These are phyloP conservation scores for Poecile atricapillus DNA, from an alignment of 2,113 vertebrate genomes.

Conservation along the genomic window DNA sequence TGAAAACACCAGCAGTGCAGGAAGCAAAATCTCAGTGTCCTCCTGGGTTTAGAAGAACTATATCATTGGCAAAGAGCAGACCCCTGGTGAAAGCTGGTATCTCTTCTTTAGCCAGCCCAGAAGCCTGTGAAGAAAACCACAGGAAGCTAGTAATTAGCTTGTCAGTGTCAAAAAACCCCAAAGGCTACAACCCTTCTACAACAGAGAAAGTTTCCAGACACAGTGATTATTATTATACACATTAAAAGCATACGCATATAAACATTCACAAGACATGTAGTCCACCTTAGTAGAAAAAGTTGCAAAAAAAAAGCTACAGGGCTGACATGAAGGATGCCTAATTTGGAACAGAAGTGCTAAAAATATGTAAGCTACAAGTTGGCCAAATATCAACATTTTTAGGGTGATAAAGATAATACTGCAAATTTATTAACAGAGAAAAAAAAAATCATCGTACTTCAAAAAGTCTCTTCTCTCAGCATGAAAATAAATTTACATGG, in stretches of 20 bases:
- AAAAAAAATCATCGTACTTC: neutral
- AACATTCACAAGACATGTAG: neutral
- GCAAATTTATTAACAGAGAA: neutral
- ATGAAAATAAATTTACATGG: neutral
- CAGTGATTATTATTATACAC: neutral
- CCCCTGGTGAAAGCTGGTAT: neutral
- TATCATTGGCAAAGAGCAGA: neutral
- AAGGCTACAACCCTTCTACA: neutral
- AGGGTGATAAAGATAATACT: neutral
- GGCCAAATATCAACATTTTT: neutral
- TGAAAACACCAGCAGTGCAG: neutral
- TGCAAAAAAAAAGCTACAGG: neutral
- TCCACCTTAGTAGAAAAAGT: neutral
- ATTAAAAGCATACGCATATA: neutral
- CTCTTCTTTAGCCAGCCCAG: neutral
- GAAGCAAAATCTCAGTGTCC: neutral
- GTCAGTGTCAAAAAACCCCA: neutral
- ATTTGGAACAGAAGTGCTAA: neutral
- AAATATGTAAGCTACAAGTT: neutral
- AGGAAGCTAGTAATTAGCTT: neutral
- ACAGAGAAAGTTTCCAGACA: neutral
- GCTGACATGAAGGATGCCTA: neutral
- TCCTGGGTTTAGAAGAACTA: neutral
- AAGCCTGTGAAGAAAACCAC: neutral
- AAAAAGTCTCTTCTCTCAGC: neutral